These are phyloP conservation scores for Lissocephala sabroskyi DNA, from an alignment of 2,888 invertebrate genomes.

Conservation along the genomic window DNA sequence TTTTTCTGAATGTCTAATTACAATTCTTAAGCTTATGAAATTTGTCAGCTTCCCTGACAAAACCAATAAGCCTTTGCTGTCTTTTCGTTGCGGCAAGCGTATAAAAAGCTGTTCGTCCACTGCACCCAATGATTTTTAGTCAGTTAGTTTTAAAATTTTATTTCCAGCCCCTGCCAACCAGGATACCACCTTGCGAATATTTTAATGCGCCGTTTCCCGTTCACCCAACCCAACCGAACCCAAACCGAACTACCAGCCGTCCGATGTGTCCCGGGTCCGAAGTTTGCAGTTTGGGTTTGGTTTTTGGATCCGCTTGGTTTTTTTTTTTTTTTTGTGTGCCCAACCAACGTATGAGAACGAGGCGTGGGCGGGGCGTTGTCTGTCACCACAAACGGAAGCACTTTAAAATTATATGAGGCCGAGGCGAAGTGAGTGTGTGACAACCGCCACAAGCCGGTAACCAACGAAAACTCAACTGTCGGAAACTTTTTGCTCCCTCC, in stretches of 20 bases:
- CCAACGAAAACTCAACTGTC: constrained; percentile 62
- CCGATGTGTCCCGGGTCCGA: background rate
- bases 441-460: constrained; percentile 61
- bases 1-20: no score
- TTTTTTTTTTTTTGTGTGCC: background rate
- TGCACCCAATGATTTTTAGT: constrained; percentile 22
- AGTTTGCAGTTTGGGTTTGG: background rate
- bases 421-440: constrained; percentile 21
- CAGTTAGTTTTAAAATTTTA: constrained; percentile 50
- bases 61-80: background rate
- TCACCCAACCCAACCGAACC: no score
- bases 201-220: constrained; percentile 40
- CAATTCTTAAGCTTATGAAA: no score
- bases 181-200: no score
- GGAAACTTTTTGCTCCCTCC: constrained; percentile 44
- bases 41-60: no score
- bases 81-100: no score
- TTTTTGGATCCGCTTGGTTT: background rate
- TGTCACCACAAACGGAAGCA: constrained; percentile 58
- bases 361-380: constrained; percentile 24
- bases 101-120: background rate
- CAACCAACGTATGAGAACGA: no score
- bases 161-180: constrained; percentile 32
- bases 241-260: no score
- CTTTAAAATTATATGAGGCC: constrained; percentile 64